Percentiles rank a stretch among this genome's conserved stretches.
phyloP scores from a whole-genome alignment of 2,113 vertebrate genomes.

The Callopanchax toddi region DNA sequence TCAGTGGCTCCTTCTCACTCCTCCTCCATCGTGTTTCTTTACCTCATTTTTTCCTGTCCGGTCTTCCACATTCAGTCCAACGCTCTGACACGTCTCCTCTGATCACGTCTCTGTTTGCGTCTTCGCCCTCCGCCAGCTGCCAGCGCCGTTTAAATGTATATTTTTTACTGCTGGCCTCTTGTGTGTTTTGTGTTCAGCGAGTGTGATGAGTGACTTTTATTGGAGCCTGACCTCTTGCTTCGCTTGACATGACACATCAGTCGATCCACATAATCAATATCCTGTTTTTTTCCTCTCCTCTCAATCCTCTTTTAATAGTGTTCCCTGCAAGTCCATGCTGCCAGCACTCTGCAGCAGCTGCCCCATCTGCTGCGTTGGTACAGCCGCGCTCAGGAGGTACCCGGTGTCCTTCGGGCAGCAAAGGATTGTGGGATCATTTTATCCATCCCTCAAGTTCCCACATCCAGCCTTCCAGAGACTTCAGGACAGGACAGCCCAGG shows the following conservation, averaged over 20 bases:
- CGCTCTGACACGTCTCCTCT: conserved; percentile 20
- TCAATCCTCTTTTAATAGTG: conserved; percentile 68
- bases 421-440: conserved; percentile 84
- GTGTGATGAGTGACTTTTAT: conserved; percentile 36
- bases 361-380: conserved; percentile 90
- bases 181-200: conserved; percentile 12
- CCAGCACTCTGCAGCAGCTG: conserved; percentile 72
- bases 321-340: conserved; percentile 75
- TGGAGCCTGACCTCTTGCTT: conserved; percentile 47
- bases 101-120: conserved; percentile 48
- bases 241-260: conserved; percentile 42
- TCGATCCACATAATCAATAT: conserved; percentile 62
- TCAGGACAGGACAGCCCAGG: neutral
- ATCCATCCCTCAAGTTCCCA: conserved; percentile 61
- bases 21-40: neutral
- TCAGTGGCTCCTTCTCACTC: conserved; percentile 30
- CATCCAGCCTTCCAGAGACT: conserved; percentile 5
- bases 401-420: conserved; percentile 83
- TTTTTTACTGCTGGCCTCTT: neutral
- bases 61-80: conserved; percentile 18
- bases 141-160: conserved; percentile 20
- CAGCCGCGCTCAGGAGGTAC: conserved; percentile 87
- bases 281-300: conserved; percentile 3
- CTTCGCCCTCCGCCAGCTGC: conserved; percentile 10
- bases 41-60: conserved; percentile 2